Base-by-base conservation (phyloP, 2,797 vertebrate genomes). In the Steatocranus sp. region DNA sequence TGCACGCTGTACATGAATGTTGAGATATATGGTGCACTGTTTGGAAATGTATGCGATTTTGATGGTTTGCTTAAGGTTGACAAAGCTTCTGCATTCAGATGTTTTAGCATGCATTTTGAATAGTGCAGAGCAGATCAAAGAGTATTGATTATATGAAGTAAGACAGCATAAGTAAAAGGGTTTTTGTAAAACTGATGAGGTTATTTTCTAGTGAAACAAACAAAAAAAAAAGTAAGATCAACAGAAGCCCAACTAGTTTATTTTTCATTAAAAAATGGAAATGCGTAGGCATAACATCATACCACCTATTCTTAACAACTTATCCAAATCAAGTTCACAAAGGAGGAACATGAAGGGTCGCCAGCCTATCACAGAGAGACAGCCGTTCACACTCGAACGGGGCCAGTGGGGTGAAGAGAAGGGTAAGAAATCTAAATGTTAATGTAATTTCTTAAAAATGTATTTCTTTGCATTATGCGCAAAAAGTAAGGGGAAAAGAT, bases 1-100 rank as follows among this genome's bases (percentile, higher is more conserved):
- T 76, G 87, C 80, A 84, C 86, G 80, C 83, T 88, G 80, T 86
- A 88, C 87, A 91, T 86, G 85, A 83, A 89, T 88, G 88, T 79
- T 50, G 41, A 92, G 86, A 91, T 90, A 79, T 91, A 92, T 79
- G 63, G 54, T 77, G 15, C 53, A 87, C 88, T 88, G 79, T 94
- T 87, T 75, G 79, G 85, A 88, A 84, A 75, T 82, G 70, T 76
- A 80, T 87, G 86, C 6, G 8, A 73, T 89, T 78, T 83, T 43
- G 80, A 83, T 86, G 76, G 61, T 84, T 88, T 58, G 83, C 56
- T 86, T 75, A n/a, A 48, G 32, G 58, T 56, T 83, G 30, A 53
- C 20, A 51, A 80, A 89, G 66, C 58, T 4, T 80, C 34, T 79
- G 54, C 18, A 82, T 79, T 75, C 10, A 83, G 8, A 75, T 4